Conservation (phyloP, 1,140 invertebrate species). For the Ceratina australensis region DNA sequence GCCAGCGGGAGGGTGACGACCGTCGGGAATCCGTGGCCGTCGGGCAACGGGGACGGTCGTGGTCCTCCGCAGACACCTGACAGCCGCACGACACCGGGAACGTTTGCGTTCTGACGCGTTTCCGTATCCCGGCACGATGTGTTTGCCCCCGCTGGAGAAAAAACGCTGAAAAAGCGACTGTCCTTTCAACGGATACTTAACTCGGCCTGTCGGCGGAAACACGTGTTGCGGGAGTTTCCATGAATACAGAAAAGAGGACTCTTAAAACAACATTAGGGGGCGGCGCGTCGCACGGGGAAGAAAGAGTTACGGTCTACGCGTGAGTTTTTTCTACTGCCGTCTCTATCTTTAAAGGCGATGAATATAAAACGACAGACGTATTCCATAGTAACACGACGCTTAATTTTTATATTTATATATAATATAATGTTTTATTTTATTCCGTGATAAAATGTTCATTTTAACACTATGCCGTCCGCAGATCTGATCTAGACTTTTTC, state of each 20-base stretch:
- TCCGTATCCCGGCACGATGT: background rate
- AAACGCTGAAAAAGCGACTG: conserved; percentile 22
- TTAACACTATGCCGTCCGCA: too few relatives aligned
- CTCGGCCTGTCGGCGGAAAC: background rate
- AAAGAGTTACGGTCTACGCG: conserved; percentile 10
- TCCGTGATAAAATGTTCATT: too few relatives aligned
- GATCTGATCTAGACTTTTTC: too few relatives aligned
- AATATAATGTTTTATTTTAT: too few relatives aligned
- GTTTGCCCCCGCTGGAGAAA: conserved; percentile 13
- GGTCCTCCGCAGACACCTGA: conserved; percentile 58
- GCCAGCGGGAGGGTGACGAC: conserved; percentile 57
- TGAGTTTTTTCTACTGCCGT: background rate
- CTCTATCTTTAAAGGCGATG: too few relatives aligned
- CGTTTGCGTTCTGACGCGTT: background rate
- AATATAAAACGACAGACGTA: too few relatives aligned
- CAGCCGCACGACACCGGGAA: background rate
- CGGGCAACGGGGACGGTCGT: background rate
- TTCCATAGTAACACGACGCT: too few relatives aligned
- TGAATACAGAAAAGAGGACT: conserved; percentile 28
- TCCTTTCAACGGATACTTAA: conserved; percentile 9
- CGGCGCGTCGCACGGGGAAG: background rate
- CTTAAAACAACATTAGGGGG: background rate
- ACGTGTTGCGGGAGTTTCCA: conserved; percentile 28
- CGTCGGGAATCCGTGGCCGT: conserved; percentile 53
- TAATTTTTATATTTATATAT: too few relatives aligned